Evolutionary conservation across 2,797 vertebrate genomes (phyloP).

Genomic region (Notolepis coatsorum): DNA sequence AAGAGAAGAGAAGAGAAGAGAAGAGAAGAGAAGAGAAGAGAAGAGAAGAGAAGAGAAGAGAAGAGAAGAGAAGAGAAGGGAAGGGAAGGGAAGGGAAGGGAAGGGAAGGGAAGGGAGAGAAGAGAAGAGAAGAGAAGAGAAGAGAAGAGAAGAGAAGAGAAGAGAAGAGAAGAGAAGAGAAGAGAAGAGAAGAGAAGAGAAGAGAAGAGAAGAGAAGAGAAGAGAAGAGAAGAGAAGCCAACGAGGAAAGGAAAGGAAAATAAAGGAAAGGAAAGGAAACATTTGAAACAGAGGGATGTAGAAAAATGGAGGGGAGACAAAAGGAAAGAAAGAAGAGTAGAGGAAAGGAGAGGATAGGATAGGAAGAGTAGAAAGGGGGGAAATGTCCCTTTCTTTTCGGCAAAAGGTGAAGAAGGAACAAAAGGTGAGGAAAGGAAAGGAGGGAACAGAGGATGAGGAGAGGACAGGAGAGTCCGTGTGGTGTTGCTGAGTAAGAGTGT

Average conservation of each 20-base stretch:
- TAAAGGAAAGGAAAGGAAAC: not conserved
- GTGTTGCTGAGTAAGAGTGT: conserved; percentile 80
- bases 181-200: not conserved
- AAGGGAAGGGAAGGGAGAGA: not conserved
- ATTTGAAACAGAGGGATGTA: not conserved
- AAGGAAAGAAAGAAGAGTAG: no score
- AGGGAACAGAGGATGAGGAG: conserved; percentile 1
- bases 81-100: no score
- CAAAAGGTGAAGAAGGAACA: no score
- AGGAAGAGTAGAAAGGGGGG: not conserved
- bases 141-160: not conserved
- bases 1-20: no score
- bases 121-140: not conserved
- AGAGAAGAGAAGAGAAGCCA: not conserved
- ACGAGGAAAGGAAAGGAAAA: not conserved
- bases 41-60: no score
- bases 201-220: not conserved
- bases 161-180: not conserved
- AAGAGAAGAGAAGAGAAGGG: not conserved
- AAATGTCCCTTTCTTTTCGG: no score
- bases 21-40: no score
- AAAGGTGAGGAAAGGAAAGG: conserved; percentile 28
- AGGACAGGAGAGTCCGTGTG: conserved; percentile 39
- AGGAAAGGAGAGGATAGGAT: not conserved
- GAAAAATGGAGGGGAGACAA: not conserved